Conservation (phyloP, 2,113 vertebrate genomes). For the Romanogobio albipinnatus region DNA sequence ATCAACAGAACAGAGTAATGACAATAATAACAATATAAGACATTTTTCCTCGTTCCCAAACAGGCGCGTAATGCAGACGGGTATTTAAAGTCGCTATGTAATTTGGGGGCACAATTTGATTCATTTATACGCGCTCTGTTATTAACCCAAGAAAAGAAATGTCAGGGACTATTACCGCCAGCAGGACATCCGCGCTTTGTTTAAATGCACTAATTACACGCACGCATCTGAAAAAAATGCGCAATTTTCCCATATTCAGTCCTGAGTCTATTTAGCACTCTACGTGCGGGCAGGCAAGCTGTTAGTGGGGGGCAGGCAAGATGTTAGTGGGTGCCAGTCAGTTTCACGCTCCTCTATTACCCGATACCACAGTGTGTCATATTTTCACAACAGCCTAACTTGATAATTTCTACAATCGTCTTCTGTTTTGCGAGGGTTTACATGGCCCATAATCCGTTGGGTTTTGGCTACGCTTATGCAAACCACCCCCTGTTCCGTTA, state of each 20-base stretch:
- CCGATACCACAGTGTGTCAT: slow-evolving; percentile 61
- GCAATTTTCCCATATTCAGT: slow-evolving; percentile 77
- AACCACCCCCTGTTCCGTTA: slow-evolving; percentile 28
- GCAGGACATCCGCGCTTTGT: slow-evolving; percentile 82
- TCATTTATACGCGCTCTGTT: slow-evolving; percentile 84
- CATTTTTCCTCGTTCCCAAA: slow-evolving; percentile 75
- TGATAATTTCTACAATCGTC: slow-evolving; percentile 61
- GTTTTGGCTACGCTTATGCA: slow-evolving; percentile 26
- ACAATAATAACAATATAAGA: slow-evolving; percentile 80
- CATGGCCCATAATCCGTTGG: slow-evolving; percentile 38
- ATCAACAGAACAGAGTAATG: slow-evolving; percentile 75
- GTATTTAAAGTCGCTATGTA: slow-evolving; percentile 83
- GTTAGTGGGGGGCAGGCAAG: slow-evolving; percentile 72
- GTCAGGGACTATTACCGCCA: slow-evolving; percentile 82
- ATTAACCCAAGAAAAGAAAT: slow-evolving; percentile 84
- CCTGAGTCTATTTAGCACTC: slow-evolving; percentile 67
- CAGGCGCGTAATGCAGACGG: slow-evolving; percentile 79
- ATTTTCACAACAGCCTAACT: slow-evolving; percentile 72
- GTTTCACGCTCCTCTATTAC: slow-evolving; percentile 55
- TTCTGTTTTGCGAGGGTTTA: slow-evolving; percentile 43
- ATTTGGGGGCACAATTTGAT: slow-evolving; percentile 84
- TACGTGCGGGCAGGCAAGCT: slow-evolving; percentile 74
- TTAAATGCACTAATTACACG: slow-evolving; percentile 84
- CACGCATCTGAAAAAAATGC: slow-evolving; percentile 71
- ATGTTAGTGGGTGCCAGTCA: slow-evolving; percentile 65